Evolutionary conservation across 1,140 invertebrate species (phyloP), one percentile per base, ranked within the genome.

Genomic region (Drosophila dunni): DNA sequence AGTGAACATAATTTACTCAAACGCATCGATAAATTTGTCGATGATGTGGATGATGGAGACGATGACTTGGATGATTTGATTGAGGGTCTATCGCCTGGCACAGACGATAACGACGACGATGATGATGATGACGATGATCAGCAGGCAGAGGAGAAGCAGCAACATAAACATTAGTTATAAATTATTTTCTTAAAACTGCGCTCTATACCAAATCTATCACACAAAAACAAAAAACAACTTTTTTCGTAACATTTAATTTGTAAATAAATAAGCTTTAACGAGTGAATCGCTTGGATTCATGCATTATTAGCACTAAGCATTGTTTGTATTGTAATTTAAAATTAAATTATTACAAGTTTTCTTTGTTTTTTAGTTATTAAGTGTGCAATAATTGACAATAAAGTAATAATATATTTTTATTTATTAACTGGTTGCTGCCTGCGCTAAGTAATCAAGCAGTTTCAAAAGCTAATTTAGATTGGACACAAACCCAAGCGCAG

Each of bases 171-270:
- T 53, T 36, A 58, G 40, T 20, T 57, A 63, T 71, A 53, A 50
- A 58, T 64, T 48, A 53, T 72, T 75, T 84, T 89, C 77, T 77
- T 64, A 48, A 75, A 81, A 88, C 80, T 89, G 80, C 70, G 84
- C 84, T 88, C 84, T 89, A 88, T 88, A 88, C 84, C 84, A 88
- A 88, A 88, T 88, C 84, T 88, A 89, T 88, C 84, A 89, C 17
- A 20, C 17, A 66, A 77, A 80, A 29, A n/a, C n/a, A 29, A 4
- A 1, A 29, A 29, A 29, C 24, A 29, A 88, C 46, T 71, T 88
- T 83, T 86, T 77, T 75, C 62, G 17, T 56, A 20, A 84, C 73
- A 70, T 80, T 64, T 73, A 70, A 77, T 65, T 78, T 88, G 82
- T 88, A 88, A 68, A 88, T 88, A 86, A 83, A 60, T 77, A 78